Percentiles rank a stretch among this genome's conserved stretches.
Evolutionary conservation across 2,888 invertebrate species (phyloP).

Genomic region (Eupithecia dodoneata): DNA sequence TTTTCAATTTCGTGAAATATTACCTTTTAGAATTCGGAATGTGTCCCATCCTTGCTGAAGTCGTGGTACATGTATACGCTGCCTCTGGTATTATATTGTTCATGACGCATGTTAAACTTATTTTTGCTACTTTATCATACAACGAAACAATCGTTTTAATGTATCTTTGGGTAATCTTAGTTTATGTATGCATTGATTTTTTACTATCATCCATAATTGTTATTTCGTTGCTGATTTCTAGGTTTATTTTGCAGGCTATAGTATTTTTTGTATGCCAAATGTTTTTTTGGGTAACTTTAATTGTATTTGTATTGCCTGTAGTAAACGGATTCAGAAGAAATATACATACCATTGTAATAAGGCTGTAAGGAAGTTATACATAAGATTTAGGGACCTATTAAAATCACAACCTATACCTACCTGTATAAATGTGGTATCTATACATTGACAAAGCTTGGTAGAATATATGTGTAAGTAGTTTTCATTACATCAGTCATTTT

Average conservation of each 20-base stretch:
- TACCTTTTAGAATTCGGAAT: conserved; percentile 48
- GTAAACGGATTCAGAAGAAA: conserved; percentile 66
- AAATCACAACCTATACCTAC: no score
- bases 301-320: conserved; percentile 54
- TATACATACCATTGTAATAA: conserved; percentile 63
- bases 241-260: conserved; percentile 28
- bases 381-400: no score
- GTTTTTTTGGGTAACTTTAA: conserved; percentile 56
- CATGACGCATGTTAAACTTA: conserved; percentile 51
- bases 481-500: no score
- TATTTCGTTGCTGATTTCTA: conserved; percentile 39
- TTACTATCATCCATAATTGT: conserved; percentile 43
- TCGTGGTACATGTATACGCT: conserved; percentile 54
- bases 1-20: conserved; percentile 43
- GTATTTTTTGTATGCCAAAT: conserved; percentile 44
- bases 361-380: conserved; percentile 32
- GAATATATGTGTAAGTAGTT: no score
- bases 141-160: conserved; percentile 60
- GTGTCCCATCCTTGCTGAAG: conserved; percentile 29
- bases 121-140: conserved; percentile 56
- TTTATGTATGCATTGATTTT: conserved; percentile 55
- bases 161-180: conserved; percentile 58
- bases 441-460: no score
- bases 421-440: no score
- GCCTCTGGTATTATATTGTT: conserved; percentile 55